Percentiles rank a stretch among this genome's conserved stretches.
phyloP scores from a whole-genome alignment of 2,797 vertebrate species.

The Dicrostonyx torquatus region DNA sequence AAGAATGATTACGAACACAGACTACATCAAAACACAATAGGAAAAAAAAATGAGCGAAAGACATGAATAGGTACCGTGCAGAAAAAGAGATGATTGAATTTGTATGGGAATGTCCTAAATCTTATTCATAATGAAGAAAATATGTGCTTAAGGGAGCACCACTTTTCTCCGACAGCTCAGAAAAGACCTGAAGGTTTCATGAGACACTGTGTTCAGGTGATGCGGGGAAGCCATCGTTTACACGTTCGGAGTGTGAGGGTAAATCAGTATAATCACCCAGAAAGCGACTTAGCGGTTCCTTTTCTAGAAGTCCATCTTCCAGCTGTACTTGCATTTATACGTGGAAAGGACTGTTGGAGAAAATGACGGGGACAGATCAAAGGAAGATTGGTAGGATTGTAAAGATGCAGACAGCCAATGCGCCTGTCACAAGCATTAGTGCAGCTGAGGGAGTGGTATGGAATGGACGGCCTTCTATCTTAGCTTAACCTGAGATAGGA shows the following conservation, averaged over 20 bases:
- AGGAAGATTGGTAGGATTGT: background rate
- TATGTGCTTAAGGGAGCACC: background rate
- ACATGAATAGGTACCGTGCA: background rate
- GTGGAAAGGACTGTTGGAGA: background rate
- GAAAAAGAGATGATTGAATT: background rate
- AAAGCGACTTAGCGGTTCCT: slow-evolving; percentile 15
- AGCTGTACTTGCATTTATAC: background rate
- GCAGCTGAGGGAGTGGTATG: background rate
- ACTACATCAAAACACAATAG: background rate
- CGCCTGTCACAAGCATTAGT: background rate
- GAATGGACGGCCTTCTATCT: background rate
- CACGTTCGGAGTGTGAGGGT: background rate
- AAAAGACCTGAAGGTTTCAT: slow-evolving; percentile 29
- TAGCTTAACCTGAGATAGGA: background rate
- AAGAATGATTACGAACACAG: slow-evolving; percentile 15
- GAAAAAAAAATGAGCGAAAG: slow-evolving; percentile 28
- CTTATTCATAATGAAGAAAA: slow-evolving; percentile 22
- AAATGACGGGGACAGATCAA: background rate
- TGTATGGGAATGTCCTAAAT: slow-evolving; percentile 2
- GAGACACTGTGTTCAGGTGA: background rate
- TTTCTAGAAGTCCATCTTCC: background rate
- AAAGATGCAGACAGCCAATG: background rate
- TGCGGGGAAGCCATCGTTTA: slow-evolving; percentile 39
- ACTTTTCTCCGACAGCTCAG: slow-evolving; percentile 41
- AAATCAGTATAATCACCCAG: slow-evolving; percentile 24